phyloP scores from a whole-genome alignment of 2,888 invertebrate genomes.

The Sicus ferrugineus region DNA sequence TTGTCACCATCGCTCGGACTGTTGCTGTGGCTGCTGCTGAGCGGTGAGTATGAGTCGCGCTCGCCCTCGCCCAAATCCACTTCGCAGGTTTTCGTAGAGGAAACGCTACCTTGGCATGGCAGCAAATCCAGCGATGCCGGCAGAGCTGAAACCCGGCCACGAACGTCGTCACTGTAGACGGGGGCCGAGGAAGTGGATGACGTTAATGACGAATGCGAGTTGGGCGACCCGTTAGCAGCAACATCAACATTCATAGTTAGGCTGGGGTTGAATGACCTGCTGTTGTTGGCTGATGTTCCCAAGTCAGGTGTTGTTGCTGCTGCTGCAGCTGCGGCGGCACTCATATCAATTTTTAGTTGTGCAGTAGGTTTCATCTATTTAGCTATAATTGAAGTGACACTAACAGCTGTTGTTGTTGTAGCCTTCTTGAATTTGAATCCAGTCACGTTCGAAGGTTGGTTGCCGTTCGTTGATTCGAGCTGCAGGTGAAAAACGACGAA shows the following conservation, averaged over 20 bases:
- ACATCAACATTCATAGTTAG: constrained; percentile 5
- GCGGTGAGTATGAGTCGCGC: constrained; percentile 63
- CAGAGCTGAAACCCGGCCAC: constrained; percentile 37
- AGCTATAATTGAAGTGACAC: background rate
- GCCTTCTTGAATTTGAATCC: background rate
- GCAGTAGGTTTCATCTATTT: background rate
- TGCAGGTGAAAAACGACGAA: background rate
- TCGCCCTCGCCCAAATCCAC: constrained; percentile 61
- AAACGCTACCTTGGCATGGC: constrained; percentile 49
- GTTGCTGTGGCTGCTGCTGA: constrained; percentile 54
- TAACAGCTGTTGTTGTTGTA: background rate
- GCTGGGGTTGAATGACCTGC: constrained; percentile 20
- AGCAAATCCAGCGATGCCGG: constrained; percentile 43
- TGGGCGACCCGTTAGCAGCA: constrained; percentile 21
- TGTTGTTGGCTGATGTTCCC: constrained; percentile 8
- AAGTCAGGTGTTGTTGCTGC: background rate
- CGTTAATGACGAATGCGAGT: constrained; percentile 21
- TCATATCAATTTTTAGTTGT: constrained; percentile 10
- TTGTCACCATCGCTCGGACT: constrained; percentile 47
- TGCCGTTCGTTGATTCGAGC: background rate
- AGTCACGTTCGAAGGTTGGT: constrained; percentile 1
- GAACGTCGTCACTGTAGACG: constrained; percentile 55
- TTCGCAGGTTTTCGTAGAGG: constrained; percentile 60
- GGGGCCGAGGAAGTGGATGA: constrained; percentile 52
- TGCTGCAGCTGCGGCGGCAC: constrained; percentile 13